Base-by-base conservation (phyloP, 2,797 vertebrate species). In the Myoxocephalus aenaeus region DNA sequence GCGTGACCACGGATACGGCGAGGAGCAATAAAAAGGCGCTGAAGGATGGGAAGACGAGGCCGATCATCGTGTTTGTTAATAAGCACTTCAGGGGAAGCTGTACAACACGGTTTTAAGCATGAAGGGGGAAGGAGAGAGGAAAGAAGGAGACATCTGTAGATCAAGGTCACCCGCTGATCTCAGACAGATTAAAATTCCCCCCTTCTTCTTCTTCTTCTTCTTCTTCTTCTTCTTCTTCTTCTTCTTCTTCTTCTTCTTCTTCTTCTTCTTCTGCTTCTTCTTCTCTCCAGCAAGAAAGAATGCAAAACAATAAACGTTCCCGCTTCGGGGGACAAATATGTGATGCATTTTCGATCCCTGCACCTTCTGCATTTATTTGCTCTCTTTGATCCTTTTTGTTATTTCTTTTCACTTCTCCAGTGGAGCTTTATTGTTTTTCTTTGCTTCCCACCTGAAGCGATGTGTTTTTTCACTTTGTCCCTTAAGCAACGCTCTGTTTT, bases 271-370 rank as follows among this genome's bases (percentile, higher is more conserved):
- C 22, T 42, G 32, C n/a, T 65, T 48, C 50, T 27, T n/a, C 14
- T 18, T 61, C 22, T 22, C 17, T 25, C 15, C 34, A 20, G 10
- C 38, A 46, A 56, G 27, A 73, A 83, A 82, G 79, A 90, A 90
- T 89, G 82, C 81, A 87, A 79, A 86, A 89, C 79, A 91, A 86
- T 38, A 69, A 72, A 78, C 2, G 71, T 59, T 59, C n/a, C 42
- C 20, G 18, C 51, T 53, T 5, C 9, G 5, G 13, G 46, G 34
- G 12, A 64, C 48, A 53, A 48, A 67, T 18, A 54, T 17, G 15
- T 12, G 6, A 42, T 15, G 18, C 38, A 20, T 56, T 68, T 68
- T 48, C 44, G 61, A 27, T 12, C 20, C 57, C 17, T n/a, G 17
- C n/a, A n/a, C 27, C 5, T 5, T 34, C 22, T 15, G 14, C 29